Evolutionary conservation across 2,888 invertebrate genomes (phyloP), one percentile per base, ranked within the genome.

Genomic region (Ormyrus rosae): DNA sequence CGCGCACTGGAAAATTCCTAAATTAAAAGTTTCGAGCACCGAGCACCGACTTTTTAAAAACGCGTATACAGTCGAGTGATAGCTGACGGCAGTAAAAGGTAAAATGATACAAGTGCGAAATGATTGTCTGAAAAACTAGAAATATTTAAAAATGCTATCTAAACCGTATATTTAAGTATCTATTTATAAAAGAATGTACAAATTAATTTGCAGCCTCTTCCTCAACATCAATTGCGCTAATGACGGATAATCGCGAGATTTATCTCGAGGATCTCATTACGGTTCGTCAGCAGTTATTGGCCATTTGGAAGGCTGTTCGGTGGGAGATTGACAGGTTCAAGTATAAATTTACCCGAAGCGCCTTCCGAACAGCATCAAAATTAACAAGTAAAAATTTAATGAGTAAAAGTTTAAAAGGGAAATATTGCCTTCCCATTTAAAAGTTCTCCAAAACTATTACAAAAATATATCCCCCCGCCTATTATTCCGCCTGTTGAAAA

Each of bases 251-350:
- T 89, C 86, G 86, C 83, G 86, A 87, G 87, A 84, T 86, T 87
- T 86, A 86, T 84, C 85, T 87, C 81, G 83, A 87, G 88, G 82
- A 86, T 86, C 88, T 89, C 88, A 88, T 89, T 90, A 90, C 74
- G 74, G 76, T 61, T 51, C 65, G 72, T 73, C 79, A 84, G 83
- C 84, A 83, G 86, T 89, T 83, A 90, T 90, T 89, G 87, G 89
- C 87, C 84, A 87, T 86, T 88, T 86, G 85, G 84, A 82, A 72
- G 56, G 81, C 82, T 73, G 70, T 71, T 69, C 65, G 55, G 80
- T 45, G 79, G 78, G 81, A 82, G 86, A 86, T 86, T 85, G 87
- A 87, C 87, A 83, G 84, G 74, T 84, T 84, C 82, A 81, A 87
- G 86, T 84, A 84, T 85, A 78, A 85, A 85, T 86, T 85, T 85